Evolutionary conservation across 1,140 invertebrate species (phyloP).

Genomic region (Hyphantria cunea): DNA sequence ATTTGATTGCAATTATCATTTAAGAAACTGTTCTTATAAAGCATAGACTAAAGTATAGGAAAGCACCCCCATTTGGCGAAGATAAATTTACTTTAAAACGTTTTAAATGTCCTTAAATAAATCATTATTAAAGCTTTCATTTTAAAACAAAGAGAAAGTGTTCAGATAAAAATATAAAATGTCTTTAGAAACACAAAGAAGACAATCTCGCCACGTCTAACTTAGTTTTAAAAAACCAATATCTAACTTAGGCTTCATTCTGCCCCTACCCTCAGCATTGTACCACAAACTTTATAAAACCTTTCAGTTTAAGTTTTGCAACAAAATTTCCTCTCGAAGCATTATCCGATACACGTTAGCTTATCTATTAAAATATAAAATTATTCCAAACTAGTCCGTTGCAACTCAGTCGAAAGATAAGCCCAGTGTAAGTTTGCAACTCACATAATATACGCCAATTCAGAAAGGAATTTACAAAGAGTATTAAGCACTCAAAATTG

Average conservation of each 20-base stretch:
- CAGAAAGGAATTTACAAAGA: conserved; percentile 26
- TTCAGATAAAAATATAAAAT: neutral
- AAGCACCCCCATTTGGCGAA: too few species aligned
- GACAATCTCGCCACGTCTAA: conserved; percentile 13
- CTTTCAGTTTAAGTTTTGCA: conserved; percentile 27
- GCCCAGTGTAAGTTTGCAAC: conserved; percentile 28
- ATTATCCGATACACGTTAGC: conserved; percentile 24
- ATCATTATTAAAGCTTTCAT: too few species aligned
- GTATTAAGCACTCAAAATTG: conserved; percentile 26
- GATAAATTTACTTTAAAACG: too few species aligned
- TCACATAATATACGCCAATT: conserved; percentile 32
- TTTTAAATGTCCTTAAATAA: too few species aligned
- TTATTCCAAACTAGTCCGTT: conserved; percentile 25
- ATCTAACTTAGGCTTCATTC: conserved; percentile 24
- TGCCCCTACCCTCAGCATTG: conserved; percentile 20
- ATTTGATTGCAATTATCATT: too few species aligned
- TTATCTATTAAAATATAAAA: conserved; percentile 38
- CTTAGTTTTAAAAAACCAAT: conserved; percentile 27
- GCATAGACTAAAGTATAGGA: too few species aligned
- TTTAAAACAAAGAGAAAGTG: too few species aligned
- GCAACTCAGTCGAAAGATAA: conserved; percentile 24
- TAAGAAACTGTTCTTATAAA: too few species aligned
- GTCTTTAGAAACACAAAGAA: conserved; percentile 3
- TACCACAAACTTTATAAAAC: conserved; percentile 28
- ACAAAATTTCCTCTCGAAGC: conserved; percentile 23